Evolutionary conservation across 1,140 invertebrate species (phyloP).

Genomic region (Pseudobourletiella spinata): DNA sequence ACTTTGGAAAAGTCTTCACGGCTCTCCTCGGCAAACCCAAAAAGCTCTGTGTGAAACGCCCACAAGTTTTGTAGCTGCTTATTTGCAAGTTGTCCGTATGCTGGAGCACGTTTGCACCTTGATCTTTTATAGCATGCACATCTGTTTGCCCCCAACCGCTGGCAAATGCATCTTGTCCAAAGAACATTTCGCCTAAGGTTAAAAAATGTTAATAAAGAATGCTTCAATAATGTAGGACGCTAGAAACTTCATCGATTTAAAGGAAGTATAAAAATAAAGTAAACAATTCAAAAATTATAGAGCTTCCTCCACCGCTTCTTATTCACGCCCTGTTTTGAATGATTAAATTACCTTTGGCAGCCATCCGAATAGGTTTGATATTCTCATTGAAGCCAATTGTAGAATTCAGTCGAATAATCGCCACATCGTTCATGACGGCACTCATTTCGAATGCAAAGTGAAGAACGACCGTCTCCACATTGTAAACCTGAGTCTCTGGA

Average conservation of each 20-base stretch:
- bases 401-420: constrained; percentile 6
- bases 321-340: too few species aligned
- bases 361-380: constrained; percentile 8
- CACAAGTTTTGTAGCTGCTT: neutral
- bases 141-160: neutral
- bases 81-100: neutral
- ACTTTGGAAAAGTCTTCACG: too few species aligned
- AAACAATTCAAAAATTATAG: neutral
- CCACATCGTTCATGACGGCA: constrained; percentile 15
- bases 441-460: constrained; percentile 13
- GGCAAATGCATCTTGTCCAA: neutral
- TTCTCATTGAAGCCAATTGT: constrained; percentile 13
- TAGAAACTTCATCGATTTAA: too few species aligned
- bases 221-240: neutral
- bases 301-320: neutral
- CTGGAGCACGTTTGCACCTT: neutral
- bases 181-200: neutral
- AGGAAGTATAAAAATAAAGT: neutral
- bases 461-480: neutral
- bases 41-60: too few species aligned
- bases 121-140: neutral
- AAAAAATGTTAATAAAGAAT: neutral
- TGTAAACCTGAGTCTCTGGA: neutral
- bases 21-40: too few species aligned
- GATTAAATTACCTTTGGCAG: neutral